phyloP scores from a whole-genome alignment of 2,113 vertebrate species.

The Plestiodon gilberti region DNA sequence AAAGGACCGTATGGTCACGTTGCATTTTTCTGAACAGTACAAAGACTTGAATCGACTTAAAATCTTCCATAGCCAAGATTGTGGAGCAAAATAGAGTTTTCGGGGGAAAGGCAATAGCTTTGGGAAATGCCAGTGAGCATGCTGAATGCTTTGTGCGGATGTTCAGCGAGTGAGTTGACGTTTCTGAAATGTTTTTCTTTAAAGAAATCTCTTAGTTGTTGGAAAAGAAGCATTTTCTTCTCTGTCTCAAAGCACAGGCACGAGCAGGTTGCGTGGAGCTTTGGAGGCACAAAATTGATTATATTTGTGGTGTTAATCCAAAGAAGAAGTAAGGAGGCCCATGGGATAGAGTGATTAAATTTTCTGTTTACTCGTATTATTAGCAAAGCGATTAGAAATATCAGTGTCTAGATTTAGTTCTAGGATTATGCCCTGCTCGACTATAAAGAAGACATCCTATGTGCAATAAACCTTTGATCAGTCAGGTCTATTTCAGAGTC shows the following conservation, averaged over 20 bases:
- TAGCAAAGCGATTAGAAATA: conserved; percentile 35
- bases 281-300: background rate
- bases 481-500: background rate
- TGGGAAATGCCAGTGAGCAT: background rate
- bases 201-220: background rate
- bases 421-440: conserved; percentile 30
- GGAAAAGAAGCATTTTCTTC: background rate
- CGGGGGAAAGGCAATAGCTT: background rate
- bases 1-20: background rate
- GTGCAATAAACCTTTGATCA: conserved; percentile 8
- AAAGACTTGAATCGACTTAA: background rate
- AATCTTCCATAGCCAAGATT: fast-evolving
- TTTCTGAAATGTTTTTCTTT: background rate
- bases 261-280: fast-evolving
- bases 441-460: conserved; percentile 34
- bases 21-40: background rate
- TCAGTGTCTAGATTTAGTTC: conserved; percentile 62
- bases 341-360: conserved; percentile 20
- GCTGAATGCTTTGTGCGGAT: background rate
- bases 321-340: background rate
- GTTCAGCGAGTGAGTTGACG: background rate
- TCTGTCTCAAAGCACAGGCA: fast-evolving
- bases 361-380: conserved; percentile 53
- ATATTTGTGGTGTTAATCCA: background rate
- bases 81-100: background rate